Conservation (phyloP, 2,888 invertebrate species). For the Meiosimyza decipiens region DNA sequence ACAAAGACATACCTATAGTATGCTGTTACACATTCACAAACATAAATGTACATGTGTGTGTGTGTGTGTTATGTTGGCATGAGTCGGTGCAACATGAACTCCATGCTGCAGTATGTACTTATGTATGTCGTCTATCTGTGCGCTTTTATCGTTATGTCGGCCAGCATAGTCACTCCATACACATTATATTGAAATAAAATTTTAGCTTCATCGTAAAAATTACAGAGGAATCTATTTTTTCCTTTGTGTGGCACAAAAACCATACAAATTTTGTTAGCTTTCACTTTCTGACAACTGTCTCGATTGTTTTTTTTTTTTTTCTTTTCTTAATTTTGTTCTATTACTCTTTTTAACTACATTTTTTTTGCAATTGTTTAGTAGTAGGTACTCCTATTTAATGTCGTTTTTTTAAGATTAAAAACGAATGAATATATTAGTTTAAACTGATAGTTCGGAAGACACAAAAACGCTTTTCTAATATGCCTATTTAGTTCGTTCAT, state of each 20-base stretch:
- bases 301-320: constrained; percentile 27
- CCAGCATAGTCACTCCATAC: neutral
- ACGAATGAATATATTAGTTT: too few relatives aligned
- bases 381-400: neutral
- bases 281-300: constrained; percentile 53
- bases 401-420: neutral
- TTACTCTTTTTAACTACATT: neutral
- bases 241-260: constrained; percentile 41
- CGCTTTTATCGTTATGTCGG: too few relatives aligned
- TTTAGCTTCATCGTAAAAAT: constrained; percentile 55
- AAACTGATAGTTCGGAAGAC: too few relatives aligned
- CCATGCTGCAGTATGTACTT: too few relatives aligned
- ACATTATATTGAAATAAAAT: constrained; percentile 54
- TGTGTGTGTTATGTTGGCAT: neutral
- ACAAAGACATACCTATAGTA: neutral
- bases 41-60: neutral
- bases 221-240: constrained; percentile 51
- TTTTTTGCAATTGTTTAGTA: too few relatives aligned
- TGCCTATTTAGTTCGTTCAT: too few relatives aligned
- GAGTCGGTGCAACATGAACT: too few relatives aligned
- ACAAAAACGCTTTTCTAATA: too few relatives aligned
- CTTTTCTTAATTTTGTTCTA: constrained; percentile 29
- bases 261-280: constrained; percentile 57
- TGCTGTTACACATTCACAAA: neutral
- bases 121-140: too few relatives aligned